Base-by-base conservation (phyloP, 2,797 vertebrate genomes). In the Leptoclinus maculatus region DNA sequence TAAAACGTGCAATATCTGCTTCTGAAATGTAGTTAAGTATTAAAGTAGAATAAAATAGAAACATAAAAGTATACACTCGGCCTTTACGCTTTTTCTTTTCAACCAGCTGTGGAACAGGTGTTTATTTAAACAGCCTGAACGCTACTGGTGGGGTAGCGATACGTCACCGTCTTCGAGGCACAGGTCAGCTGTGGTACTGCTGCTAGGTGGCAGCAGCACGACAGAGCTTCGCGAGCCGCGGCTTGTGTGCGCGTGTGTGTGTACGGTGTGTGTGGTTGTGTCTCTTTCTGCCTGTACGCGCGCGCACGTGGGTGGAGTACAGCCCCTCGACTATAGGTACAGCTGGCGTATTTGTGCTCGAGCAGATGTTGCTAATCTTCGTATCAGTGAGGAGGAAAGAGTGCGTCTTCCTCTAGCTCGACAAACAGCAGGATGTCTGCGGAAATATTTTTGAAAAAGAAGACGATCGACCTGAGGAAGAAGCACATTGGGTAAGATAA, bases 401-500 rank as follows among this genome's bases (percentile, higher is more conserved):
- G 75, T 5, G 1, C 13, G n/a, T 25, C 19, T 36, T 17, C 3
- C 41, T 39, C 3, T 58, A 34, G 57, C 45, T 56, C 77, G 29
- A 76, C 16, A 7, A 5, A 32, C 45, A 17, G 41, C 78, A 85
- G 36, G 19, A 94, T 93, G 94, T 89, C 85, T 92, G 89, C 90
- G 63, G 95, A 96, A 71, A 87, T 79, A 25, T 90, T 97, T 36
- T 93, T 93, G 78, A 99, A 98, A 57, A 90, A 89, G 12, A 92
- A 95, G 90, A 99, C 97, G 3, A 89, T 99, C 65, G 94, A 95
- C 16, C 83, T 99, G 80, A 92, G 98, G 78, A 95, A 85, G 83
- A 97, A 93, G 86, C 94, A 98, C 87, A 95, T 99, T 56, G 97
- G 97, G 98, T 99, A 83, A 93, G 94, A 79, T 0, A 0, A 73